A percentile compares a stretch with the other conserved stretches of the same genome.
These are phyloP conservation scores for Ceratosolen solmsi DNA, from an alignment of 1,140 invertebrate genomes.

Conservation along the genomic window DNA sequence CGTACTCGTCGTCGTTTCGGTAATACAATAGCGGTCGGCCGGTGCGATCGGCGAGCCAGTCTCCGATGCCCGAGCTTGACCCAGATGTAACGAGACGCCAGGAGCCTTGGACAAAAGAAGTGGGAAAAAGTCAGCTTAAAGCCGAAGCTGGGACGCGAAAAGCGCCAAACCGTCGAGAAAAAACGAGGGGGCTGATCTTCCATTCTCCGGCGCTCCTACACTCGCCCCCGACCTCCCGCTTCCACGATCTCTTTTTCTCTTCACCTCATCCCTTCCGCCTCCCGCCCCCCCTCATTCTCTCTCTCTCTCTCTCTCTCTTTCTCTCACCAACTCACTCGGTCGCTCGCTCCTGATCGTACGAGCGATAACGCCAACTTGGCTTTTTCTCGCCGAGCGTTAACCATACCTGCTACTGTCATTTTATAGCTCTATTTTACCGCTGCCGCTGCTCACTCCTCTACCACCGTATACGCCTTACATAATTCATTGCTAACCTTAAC, in stretches of 20 bases:
- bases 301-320: too few relatives aligned
- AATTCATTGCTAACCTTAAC: neutral
- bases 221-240: too few relatives aligned
- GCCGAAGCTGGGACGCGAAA: neutral
- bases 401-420: constrained; percentile 19
- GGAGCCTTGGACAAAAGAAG: neutral
- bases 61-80: neutral
- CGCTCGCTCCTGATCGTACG: neutral
- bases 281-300: too few relatives aligned
- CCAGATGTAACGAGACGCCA: neutral
- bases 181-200: neutral
- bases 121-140: constrained; percentile 13
- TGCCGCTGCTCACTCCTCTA: neutral
- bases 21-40: neutral
- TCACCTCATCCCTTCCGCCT: too few relatives aligned
- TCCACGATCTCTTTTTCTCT: too few relatives aligned
- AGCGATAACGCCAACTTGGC: neutral
- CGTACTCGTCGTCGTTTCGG: neutral
- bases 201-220: neutral
- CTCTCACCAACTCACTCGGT: neutral
- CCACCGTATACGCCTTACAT: neutral
- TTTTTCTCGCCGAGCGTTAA: neutral
- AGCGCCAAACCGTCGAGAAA: neutral
- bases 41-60: neutral
- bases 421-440: constrained; percentile 17